Base-by-base conservation (phyloP, 2,797 vertebrate genomes). In the Malurus leucopterus region DNA sequence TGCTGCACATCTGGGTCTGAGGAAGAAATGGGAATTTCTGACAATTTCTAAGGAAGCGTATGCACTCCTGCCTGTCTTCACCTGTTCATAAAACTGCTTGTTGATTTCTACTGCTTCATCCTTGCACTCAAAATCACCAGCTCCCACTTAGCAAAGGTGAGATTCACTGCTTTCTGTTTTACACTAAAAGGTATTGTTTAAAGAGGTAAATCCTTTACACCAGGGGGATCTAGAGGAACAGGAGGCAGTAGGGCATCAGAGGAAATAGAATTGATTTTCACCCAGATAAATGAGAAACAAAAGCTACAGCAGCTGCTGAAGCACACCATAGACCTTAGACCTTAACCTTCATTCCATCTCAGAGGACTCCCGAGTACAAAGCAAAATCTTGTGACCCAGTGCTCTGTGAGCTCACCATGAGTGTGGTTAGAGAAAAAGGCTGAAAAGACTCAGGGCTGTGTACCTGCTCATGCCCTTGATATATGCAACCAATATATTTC, bases 401-500 rank as follows among this genome's bases (percentile, higher is more conserved):
- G 54, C 10, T 49, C 36, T 20, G 9, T 57, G 24, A 62, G 53
- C 26, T 55, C 38, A 79, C 8, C 30, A 38, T 7, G 36, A 76
- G 17, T 0, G 0, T 2, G 1, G 20, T 36, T 34, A 49, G 44
- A 57, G 24, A 63, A 86, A 70, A 68, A 51, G 27, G 57, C 44
- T 84, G 55, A 44, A 72, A 78, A 81, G 3, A 43, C 29, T 50
- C 13, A 53, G 21, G 6, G 18, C 30, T 75, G n/a, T 44, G 43
- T 29, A 70, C 13, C 9, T 3, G 3, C 34, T 57, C 0, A 0
- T 21, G 44, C 8, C 43, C 1, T 1, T 32, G 30, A 29, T 17
- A 61, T 0, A 19, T 5, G 11, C n/a, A 68, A 54, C 18, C 34
- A 83, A 29, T 7, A 10, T 4, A 23, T 40, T 71, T 53, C 21